Evolutionary conservation across 2,797 vertebrate species (phyloP), one percentile per base, ranked within the genome.

Genomic region (Heliangelus exortis): DNA sequence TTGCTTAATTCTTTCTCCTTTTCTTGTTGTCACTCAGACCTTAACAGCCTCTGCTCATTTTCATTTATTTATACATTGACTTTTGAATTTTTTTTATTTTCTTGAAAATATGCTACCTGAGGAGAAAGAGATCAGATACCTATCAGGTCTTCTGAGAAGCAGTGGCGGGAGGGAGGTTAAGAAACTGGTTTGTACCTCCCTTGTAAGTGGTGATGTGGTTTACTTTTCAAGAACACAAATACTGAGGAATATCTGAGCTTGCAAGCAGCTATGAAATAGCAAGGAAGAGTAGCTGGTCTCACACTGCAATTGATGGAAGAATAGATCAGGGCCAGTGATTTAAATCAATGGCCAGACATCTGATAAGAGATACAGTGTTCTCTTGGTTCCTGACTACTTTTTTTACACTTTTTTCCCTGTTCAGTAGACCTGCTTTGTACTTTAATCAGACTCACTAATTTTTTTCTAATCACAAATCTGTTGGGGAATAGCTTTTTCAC

Each of bases 221-320:
- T 90, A 79, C 47, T 82, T 33, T 61, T 68, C 62, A 83, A 66
- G 47, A 87, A 84, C 41, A 74, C 85, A 89, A 95, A 63, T 39
- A 92, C 54, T 94, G 63, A 76, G 5, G 11, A 76, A 39, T 73
- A 82, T 79, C 59, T 81, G 81, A 91, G 84, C 93, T 92, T 95
- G 54, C 50, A 65, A 69, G 53, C 48, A 85, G 76, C 22, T 41
- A 36, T 58, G 50, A 51, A 45, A 33, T 58, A 57, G 89, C 26
- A 54, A 74, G 84, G 76, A 78, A 17, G 39, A 95, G 54, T 41
- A 92, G 65, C 12, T 41, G 39, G 80, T 76, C n/a, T 88, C 59
- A 47, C 16, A n/a, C 21, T 65, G 31, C 36, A 90, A 54, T 33
- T 89, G 11, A 65, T 83, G 39, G 66, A 87, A 73, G 25, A 87